Conservation (phyloP, 2,113 vertebrate genomes). For the Neotragus moschatus region DNA sequence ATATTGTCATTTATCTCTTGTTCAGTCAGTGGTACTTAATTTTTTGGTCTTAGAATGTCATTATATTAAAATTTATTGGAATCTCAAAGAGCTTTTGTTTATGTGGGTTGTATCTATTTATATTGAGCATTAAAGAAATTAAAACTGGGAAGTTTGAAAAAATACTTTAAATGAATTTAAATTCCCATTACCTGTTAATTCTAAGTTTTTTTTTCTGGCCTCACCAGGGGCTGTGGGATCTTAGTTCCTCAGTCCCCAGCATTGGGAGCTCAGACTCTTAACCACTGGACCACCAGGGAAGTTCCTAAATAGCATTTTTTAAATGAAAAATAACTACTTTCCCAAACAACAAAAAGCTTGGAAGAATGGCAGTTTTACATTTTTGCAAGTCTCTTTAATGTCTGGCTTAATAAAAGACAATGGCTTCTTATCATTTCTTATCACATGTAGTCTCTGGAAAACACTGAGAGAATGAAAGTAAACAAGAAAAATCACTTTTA, state of each 20-base stretch:
- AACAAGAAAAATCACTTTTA: constrained; percentile 6
- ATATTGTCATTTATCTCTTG: not conserved
- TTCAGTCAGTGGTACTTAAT: not conserved
- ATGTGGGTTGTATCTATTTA: constrained; percentile 13
- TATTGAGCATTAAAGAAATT: not conserved
- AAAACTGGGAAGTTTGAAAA: not conserved
- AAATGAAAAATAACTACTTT: constrained; percentile 7
- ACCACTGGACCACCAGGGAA: not conserved
- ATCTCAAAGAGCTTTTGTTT: constrained; percentile 15
- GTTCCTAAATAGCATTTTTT: constrained; percentile 7
- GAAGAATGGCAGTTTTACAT: not conserved
- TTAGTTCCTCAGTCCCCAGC: not conserved
- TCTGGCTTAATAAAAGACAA: constrained; percentile 24
- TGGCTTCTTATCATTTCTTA: not conserved
- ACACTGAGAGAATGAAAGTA: constrained; percentile 20
- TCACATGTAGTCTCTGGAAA: not conserved
- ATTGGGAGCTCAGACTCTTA: not conserved
- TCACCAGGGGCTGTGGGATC: not conserved
- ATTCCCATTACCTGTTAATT: not conserved
- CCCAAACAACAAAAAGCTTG: not conserved
- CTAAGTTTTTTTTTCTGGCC: not conserved
- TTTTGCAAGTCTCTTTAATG: constrained; percentile 42
- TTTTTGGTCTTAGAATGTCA: constrained; percentile 15
- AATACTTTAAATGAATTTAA: not conserved
- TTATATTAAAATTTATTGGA: constrained; percentile 6